A percentile compares a stretch with the other conserved stretches of the same genome.
Evolutionary conservation across 2,113 vertebrate genomes (phyloP).

Genomic region (Sinosuthora webbiana): DNA sequence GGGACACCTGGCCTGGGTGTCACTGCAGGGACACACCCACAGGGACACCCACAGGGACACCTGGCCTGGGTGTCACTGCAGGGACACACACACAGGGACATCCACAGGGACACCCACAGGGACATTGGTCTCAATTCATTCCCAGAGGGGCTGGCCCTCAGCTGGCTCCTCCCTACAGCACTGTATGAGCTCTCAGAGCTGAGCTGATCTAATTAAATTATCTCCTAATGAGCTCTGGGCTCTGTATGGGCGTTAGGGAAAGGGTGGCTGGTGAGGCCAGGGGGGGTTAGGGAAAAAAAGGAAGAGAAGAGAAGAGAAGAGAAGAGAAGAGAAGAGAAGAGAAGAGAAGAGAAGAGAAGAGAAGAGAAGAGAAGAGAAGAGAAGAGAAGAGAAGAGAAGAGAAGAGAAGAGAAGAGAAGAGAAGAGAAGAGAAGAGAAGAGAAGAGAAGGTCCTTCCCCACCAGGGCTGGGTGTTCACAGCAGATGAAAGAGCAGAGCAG

Average conservation of each 20-base stretch:
- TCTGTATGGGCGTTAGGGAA: not conserved
- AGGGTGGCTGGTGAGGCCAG: not conserved
- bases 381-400: no score
- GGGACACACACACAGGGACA: not conserved
- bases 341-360: not conserved
- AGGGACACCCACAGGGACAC: not conserved
- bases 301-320: no score
- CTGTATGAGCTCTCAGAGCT: not conserved
- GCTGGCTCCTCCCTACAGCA: not conserved
- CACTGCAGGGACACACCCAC: not conserved
- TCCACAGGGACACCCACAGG: not conserved
- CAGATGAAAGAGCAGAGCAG: not conserved
- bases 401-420: no score
- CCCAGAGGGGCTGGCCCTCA: not conserved
- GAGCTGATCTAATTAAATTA: constrained; percentile 19
- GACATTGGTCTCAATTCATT: not conserved
- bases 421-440: no score
- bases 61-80: not conserved
- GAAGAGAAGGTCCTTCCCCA: no score
- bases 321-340: not conserved
- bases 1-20: not conserved
- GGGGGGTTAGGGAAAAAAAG: no score
- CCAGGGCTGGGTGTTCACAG: not conserved
- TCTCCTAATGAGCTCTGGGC: not conserved
- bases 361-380: not conserved